Evolutionary conservation across 2,113 vertebrate genomes (phyloP), one percentile per base, ranked within the genome.

Genomic region (Erythrolamprus reginae): DNA sequence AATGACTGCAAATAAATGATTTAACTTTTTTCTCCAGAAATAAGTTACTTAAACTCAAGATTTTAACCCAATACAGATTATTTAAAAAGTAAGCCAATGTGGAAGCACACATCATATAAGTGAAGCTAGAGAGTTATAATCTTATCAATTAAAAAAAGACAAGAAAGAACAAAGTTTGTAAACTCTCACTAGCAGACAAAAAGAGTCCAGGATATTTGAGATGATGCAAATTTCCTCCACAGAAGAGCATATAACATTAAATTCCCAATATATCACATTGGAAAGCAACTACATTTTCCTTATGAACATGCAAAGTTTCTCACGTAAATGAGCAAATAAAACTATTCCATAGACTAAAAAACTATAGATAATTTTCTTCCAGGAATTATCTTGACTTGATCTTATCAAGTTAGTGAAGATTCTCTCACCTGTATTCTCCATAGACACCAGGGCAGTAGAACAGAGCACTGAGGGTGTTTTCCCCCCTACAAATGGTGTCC

Each of bases 401-500:
- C 17, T 90, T 17, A 65, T 55, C 45, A 87, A 42, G 38, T 33
- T 56, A 65, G n/a, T 83, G 23, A 24, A 23, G 8, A 90, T 86
- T 0, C 2, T 89, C 96, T 96, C 97, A 99, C 99, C 98, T 99
- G 98, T 98, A 97, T 91, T 98, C 95, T 94, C 96, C 90, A 96
- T 99, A 99, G 94, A 98, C 98, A 65, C 98, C 98, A 0, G 99
- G 99, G 93, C 99, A 99, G 96, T 99, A 99, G 95, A 99, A 96
- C 93, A 99, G 95, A 17, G 99, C 98, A 23, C 95, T 97, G 92
- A 98, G 94, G 0, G 97, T 88, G 91, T 95, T 96, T 95, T 97
- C 97, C 0, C 94, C 97, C 12, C 96, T 98, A 94, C 99, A 99
- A 92, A 99, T 91, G 26, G 97, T 98, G 88, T 94, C 96, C 96